Conservation (phyloP, 2,113 vertebrate genomes). For the Agelaius phoeniceus region DNA sequence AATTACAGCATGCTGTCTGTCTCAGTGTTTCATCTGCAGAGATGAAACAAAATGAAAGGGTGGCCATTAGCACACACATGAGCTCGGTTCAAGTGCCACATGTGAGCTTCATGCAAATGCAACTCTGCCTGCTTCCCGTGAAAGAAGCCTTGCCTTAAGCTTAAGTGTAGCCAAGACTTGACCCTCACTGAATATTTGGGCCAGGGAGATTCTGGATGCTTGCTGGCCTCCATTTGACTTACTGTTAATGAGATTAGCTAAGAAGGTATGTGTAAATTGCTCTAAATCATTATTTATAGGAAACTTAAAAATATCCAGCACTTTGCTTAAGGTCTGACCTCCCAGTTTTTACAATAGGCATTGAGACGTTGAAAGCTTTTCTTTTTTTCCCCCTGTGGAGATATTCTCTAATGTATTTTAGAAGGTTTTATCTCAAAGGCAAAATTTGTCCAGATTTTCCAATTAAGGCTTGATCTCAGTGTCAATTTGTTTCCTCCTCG, state of each 20-base stretch:
- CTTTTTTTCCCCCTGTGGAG: not conserved
- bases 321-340: not conserved
- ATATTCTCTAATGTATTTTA: not conserved
- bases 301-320: not conserved
- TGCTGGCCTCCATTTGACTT: not conserved
- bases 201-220: not conserved
- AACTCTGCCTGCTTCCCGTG: not conserved
- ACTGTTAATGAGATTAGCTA: not conserved
- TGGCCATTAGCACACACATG: not conserved
- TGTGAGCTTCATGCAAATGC: not conserved
- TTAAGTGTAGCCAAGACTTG: not conserved
- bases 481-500: slow-evolving; percentile 12
- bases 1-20: not conserved
- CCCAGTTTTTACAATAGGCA: not conserved
- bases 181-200: not conserved
- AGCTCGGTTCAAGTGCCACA: not conserved
- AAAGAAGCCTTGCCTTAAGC: not conserved
- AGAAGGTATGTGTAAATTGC: not conserved
- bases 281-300: not conserved
- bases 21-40: not conserved
- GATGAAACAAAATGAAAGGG: slow-evolving; percentile 5
- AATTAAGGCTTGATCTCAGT: slow-evolving; percentile 20
- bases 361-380: not conserved
- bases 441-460: slow-evolving; percentile 10
- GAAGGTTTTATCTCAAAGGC: slow-evolving; percentile 5